Evolutionary conservation across 2,797 vertebrate genomes (phyloP).

Genomic region (Chaenodraco wilsoni): DNA sequence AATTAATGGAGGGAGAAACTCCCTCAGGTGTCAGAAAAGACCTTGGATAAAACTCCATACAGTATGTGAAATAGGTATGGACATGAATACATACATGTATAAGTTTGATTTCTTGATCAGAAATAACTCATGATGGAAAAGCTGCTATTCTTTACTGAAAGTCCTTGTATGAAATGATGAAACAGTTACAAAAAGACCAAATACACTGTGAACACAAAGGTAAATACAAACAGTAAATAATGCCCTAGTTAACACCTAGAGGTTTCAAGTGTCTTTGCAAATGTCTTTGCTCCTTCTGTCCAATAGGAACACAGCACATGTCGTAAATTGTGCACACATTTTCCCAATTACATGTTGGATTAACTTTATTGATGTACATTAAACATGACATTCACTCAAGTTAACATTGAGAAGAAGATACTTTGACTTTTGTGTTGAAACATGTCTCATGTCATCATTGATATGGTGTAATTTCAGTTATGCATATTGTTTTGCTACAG

Average conservation of each 20-base stretch:
- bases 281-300: too few species aligned
- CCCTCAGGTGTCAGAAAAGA: not conserved
- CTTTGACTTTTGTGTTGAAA: too few species aligned
- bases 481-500: too few species aligned
- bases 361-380: too few species aligned
- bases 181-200: not conserved
- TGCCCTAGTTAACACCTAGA: not conserved
- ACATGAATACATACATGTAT: not conserved
- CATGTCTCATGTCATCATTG: too few species aligned
- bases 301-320: too few species aligned
- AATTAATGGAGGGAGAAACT: not conserved
- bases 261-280: conserved; percentile 14
- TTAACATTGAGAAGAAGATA: too few species aligned
- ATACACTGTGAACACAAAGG: not conserved
- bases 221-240: not conserved
- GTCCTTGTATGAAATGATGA: not conserved
- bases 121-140: not conserved
- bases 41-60: not conserved
- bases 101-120: not conserved
- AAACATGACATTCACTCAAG: too few species aligned
- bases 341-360: too few species aligned
- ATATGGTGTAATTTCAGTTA: too few species aligned
- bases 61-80: not conserved
- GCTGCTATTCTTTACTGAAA: not conserved
- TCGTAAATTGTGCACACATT: too few species aligned